These are phyloP conservation scores for Parnassius smintheus DNA, from an alignment of 2,888 invertebrate genomes.

Conservation along the genomic window DNA sequence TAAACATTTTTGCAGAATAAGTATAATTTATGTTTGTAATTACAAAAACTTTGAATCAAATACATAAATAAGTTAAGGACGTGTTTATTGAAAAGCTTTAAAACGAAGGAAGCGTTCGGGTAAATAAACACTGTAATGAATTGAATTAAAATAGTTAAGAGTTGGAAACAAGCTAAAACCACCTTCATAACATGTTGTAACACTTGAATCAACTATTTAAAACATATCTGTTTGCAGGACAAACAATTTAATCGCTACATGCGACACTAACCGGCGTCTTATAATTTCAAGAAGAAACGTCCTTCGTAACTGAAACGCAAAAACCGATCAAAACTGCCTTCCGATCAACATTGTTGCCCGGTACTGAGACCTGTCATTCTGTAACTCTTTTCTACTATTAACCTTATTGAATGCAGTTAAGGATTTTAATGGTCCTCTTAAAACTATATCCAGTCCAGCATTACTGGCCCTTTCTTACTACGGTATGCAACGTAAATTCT, in stretches of 20 bases:
- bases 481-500: slow-evolving; percentile 61
- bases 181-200: too few species aligned
- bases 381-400: slow-evolving; percentile 3
- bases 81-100: too few species aligned
- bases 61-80: too few species aligned
- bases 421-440: slow-evolving; percentile 6
- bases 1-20: too few species aligned
- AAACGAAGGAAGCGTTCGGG: too few species aligned
- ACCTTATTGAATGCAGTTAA: not conserved
- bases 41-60: too few species aligned
- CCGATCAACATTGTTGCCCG: slow-evolving; percentile 23
- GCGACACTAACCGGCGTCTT: slow-evolving; percentile 11
- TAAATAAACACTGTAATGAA: too few species aligned
- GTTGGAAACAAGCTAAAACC: too few species aligned
- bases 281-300: slow-evolving; percentile 31
- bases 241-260: slow-evolving; percentile 8
- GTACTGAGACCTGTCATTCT: not conserved
- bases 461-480: slow-evolving; percentile 48
- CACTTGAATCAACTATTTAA: not conserved
- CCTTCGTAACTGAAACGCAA: slow-evolving; percentile 35
- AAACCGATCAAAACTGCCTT: slow-evolving; percentile 32
- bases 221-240: not conserved
- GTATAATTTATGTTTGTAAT: too few species aligned
- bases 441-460: slow-evolving; percentile 9
- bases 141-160: too few species aligned